A percentile compares a stretch with the other conserved stretches of the same genome.
Conservation (phyloP, 2,113 vertebrate genomes). For the Euleptes europaea region DNA sequence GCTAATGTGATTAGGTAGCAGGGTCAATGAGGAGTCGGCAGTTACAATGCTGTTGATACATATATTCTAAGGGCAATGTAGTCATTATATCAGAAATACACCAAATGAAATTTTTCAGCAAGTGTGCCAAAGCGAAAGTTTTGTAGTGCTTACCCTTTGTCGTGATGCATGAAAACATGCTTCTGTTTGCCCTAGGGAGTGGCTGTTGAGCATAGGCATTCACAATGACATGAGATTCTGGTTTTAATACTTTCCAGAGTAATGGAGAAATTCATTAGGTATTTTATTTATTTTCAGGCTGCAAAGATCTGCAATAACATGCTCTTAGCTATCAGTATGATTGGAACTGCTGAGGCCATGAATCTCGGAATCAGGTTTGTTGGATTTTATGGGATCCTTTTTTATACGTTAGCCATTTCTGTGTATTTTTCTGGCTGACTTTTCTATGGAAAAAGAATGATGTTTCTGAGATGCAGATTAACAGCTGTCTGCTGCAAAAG, state of each 20-base stretch:
- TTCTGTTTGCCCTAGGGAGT: conserved; percentile 15
- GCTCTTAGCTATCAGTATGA: conserved; percentile 97
- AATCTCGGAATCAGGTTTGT: conserved; percentile 97
- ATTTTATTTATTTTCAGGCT: conserved; percentile 80
- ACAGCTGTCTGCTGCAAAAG: conserved; percentile 38
- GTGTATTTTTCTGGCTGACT: conserved; percentile 24
- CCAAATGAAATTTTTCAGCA: neutral
- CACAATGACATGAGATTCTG: neutral
- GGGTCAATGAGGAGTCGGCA: neutral
- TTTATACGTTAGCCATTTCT: conserved; percentile 48
- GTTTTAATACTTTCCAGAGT: neutral
- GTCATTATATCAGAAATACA: neutral
- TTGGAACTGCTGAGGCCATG: conserved; percentile 96
- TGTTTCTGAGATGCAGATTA: conserved; percentile 42
- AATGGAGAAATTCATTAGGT: conserved; percentile 27
- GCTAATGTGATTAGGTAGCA: neutral
- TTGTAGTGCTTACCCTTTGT: neutral
- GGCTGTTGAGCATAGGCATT: conserved; percentile 7
- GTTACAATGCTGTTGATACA: neutral
- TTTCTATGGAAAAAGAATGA: conserved; percentile 1
- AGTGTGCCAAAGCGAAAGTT: neutral
- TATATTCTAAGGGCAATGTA: neutral
- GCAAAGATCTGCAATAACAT: conserved; percentile 99
- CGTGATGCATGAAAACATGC: conserved; percentile 3
- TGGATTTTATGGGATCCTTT: conserved; percentile 39